These are phyloP conservation scores for Mus musculus DNA, from an alignment of 2,113 vertebrate species.

Conservation along the genomic window GRCm39 chr7:115124001-115124500, in stretches of 20 bases:
- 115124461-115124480: slow-evolving; percentile 84
- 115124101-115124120: not conserved
- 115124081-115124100: not conserved
- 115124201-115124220: slow-evolving; percentile 16
- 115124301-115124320: slow-evolving; percentile 39
- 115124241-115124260: not conserved
- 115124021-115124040: not conserved
- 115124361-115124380: slow-evolving; percentile 49
- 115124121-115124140: not conserved
- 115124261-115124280: slow-evolving; percentile 52
- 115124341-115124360: slow-evolving; percentile 62
- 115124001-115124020: not conserved
- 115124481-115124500: slow-evolving; percentile 85
- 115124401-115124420: slow-evolving; percentile 82
- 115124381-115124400: slow-evolving; percentile 78
- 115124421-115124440: slow-evolving; percentile 82
- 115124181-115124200: not conserved
- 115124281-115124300: slow-evolving; percentile 17
- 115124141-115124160: not conserved
- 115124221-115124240: not conserved
- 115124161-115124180: slow-evolving; percentile 8
- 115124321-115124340: slow-evolving; percentile 74
- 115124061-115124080: slow-evolving; percentile 10
- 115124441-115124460: slow-evolving; percentile 83
- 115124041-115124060: not conserved